Conservation (phyloP, 2,113 vertebrate genomes). For the Plotosus lineatus region DNA sequence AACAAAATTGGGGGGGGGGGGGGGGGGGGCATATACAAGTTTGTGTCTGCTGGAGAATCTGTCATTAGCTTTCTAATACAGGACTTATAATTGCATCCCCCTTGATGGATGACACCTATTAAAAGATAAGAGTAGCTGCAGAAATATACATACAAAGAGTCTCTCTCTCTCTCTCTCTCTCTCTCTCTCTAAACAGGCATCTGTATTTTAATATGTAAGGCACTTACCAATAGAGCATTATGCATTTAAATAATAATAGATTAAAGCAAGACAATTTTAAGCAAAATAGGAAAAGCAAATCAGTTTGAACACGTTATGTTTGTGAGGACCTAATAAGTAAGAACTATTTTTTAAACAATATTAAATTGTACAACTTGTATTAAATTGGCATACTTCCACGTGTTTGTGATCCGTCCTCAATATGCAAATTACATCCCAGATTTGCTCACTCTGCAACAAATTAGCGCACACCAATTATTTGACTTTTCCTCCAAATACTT, state of each 20-base stretch:
- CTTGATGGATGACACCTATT: slow-evolving; percentile 42
- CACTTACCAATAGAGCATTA: slow-evolving; percentile 57
- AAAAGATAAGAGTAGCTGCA: slow-evolving; percentile 42
- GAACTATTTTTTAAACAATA: slow-evolving; percentile 61
- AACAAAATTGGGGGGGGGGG: no score
- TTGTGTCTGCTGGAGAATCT: slow-evolving; percentile 35
- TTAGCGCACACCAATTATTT: not conserved
- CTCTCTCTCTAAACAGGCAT: slow-evolving; percentile 21
- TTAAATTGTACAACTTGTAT: slow-evolving; percentile 60
- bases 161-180: slow-evolving; percentile 43
- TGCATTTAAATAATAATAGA: slow-evolving; percentile 64
- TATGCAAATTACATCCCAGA: not conserved
- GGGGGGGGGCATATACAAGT: slow-evolving; percentile 1
- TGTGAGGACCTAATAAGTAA: slow-evolving; percentile 51
- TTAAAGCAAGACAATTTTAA: slow-evolving; percentile 63
- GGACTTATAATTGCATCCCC: slow-evolving; percentile 36
- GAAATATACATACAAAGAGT: slow-evolving; percentile 48
- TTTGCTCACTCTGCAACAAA: not conserved
- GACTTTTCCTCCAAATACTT: not conserved
- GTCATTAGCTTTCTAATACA: slow-evolving; percentile 31
- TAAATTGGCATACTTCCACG: slow-evolving; percentile 52
- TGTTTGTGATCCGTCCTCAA: slow-evolving; percentile 19
- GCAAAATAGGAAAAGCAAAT: slow-evolving; percentile 37
- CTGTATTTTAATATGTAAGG: slow-evolving; percentile 57
- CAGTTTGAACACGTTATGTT: slow-evolving; percentile 17